Evolutionary conservation across 1,140 invertebrate genomes (phyloP).

Genomic region (Chironomus tepperi): DNA sequence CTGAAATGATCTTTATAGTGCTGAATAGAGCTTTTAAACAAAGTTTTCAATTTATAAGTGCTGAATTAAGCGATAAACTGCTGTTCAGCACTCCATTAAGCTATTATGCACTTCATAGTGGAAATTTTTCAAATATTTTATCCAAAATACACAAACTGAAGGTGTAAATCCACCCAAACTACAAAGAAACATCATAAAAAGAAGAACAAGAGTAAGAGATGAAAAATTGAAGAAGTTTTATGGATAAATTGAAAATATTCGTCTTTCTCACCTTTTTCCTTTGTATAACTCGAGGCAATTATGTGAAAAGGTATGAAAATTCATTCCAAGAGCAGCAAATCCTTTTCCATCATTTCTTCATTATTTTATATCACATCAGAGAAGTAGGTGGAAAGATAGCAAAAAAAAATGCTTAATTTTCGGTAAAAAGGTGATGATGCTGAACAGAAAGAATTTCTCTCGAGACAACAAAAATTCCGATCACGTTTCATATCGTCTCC

Average conservation of each 20-base stretch:
- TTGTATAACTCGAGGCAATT: not conserved
- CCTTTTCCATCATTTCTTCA: conserved; percentile 5
- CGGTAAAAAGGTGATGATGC: conserved; percentile 3
- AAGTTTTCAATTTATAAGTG: too few species aligned
- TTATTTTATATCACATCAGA: not conserved
- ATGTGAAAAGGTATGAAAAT: not conserved
- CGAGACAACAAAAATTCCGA: not conserved
- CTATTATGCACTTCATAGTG: too few species aligned
- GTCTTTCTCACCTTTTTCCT: too few species aligned
- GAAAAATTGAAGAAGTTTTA: too few species aligned
- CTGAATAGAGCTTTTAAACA: too few species aligned
- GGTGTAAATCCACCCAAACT: not conserved
- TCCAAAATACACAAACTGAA: too few species aligned
- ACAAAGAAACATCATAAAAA: not conserved
- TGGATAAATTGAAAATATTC: too few species aligned
- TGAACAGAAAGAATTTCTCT: not conserved
- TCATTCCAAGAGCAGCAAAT: not conserved
- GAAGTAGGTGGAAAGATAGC: not conserved
- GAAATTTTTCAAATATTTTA: too few species aligned
- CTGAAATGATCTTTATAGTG: too few species aligned
- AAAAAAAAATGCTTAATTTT: not conserved
- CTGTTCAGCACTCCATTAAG: too few species aligned
- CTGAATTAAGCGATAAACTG: too few species aligned
- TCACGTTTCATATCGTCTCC: not conserved
- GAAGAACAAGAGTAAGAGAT: too few species aligned